Evolutionary conservation across 2,888 invertebrate genomes (phyloP), one percentile per base, ranked within the genome.

Genomic region (Tolmerus cingulatus): DNA sequence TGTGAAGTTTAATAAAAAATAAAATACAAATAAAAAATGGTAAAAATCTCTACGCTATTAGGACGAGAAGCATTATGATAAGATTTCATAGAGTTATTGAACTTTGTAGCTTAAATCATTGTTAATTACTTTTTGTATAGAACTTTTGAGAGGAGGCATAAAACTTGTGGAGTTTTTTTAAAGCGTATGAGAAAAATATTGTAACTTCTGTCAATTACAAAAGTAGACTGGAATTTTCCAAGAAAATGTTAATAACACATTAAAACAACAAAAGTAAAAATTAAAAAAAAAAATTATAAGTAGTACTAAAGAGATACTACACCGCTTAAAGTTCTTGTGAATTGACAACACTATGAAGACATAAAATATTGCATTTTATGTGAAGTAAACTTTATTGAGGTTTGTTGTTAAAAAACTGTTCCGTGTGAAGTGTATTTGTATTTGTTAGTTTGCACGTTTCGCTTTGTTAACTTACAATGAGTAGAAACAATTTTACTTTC

Each of bases 181-280:
- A 85, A 85, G 30, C 74, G 74, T 51, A 46, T 85, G 51, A 86
- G 82, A 23, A 51, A 86, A 90, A 90, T 90, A 92, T 91, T 91
- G 92, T 91, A 92, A 92, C 92, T 92, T 92, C 91, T 92, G 92
- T 92, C 92, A 92, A 92, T 92, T 92, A 92, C 91, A 91, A 84
- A 91, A 91, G 92, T 92, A 92, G 92, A 92, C 92, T 92, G 92
- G 92, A 91, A 91, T 90, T 91, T 89, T 90, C 89, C 90, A 91
- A 90, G 87, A 85, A 89, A 88, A 82, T 82, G 82, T 82, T 82
- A 16, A 37, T 82, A 82, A 82, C 23, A 57, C 82, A 87, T 78
- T 88, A 66, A 79, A 86, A 86, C 37, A 9, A 66, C 66, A 23
- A 66, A 74, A 77, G 87, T 34, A 84, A 74, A 87, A 89, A 88